Base-by-base conservation (phyloP, 2,113 vertebrate genomes). In the Ploceus nigricollis region DNA sequence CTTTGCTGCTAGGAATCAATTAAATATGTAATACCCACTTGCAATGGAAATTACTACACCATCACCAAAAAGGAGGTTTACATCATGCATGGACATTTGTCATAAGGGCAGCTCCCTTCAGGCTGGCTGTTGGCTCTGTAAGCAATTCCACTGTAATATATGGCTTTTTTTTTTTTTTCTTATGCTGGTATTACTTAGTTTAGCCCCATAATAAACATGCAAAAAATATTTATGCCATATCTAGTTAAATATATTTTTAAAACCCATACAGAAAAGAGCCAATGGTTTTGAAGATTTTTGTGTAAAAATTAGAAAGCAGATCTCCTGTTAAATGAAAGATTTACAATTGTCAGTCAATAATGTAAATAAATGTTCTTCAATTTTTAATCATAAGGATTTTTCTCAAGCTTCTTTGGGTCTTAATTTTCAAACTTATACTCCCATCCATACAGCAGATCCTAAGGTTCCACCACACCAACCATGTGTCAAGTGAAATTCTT, bases 1-100 rank as follows among this genome's bases (percentile, higher is more conserved):
- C 13, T 90, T 64, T 82, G 57, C 89, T 92, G 65, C 86, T 97
- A 94, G 95, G 85, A 94, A 94, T 88, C 91, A 94, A 95, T 96
- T 97, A 95, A 96, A 96, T 97, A 92, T 82, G 70, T 89, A 97
- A 94, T 87, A 90, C 27, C 60, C 58, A 58, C 80, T 78, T 85
- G 70, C 84, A 92, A 72, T 94, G 79, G 93, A 97, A 97, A 83
- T 82, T 87, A 79, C 58, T 86, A 89, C 57, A 57, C 35, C 53
- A 60, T 58, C 75, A 58, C 50, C 45, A 87, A 88, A 89, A 96
- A 68, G 65, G 64, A 86, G 81, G 82, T 89, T 93, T 96, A 42
- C n/a, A 54, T 94, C 79, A 40, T 82, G 73, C 17, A 13, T 63
- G 57, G 78, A 94, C 44, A 37, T 82, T 66, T 4, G 13, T 82